Evolutionary conservation across 2,797 vertebrate genomes (phyloP), one percentile per base, ranked within the genome.

Genomic region (Chrosomus eos): DNA sequence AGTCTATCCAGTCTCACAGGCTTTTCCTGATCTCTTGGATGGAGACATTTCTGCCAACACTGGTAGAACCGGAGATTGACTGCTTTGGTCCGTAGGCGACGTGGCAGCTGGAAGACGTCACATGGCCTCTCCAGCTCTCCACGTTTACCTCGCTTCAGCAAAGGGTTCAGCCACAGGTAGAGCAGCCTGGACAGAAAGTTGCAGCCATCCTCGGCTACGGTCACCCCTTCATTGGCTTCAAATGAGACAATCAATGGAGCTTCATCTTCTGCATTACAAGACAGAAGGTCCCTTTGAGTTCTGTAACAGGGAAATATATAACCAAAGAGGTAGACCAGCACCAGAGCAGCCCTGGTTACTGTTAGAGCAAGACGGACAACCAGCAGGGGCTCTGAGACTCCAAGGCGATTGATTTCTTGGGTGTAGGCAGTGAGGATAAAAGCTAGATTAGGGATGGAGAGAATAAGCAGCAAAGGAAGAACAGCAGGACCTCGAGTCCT

Each of bases 121-220:
- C 91, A 89, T 0, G 97, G 94, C 28, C 90, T 91, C 60, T 90
- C 93, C 86, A 99, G 92, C 76, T 96, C 94, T 55, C 95, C 92
- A 7, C 86, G 90, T 79, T 93, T 94, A 9, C 98, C 98, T 9
- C 93, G 92, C 48, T 89, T 88, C 90, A 99, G 94, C 1, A 99
- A 93, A 13, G 96, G 96, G n/a, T 94, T 95, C 92, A 99, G 86
- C 98, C 98, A 99, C 64, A 95, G 82, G 87, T 97, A 99, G 84
- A 98, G 97, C 78, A 99, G 94, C 40, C 94, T 92, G 0, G 97
- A 99, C 7, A 96, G n/a, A 90, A 95, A 98, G 88, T 95, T 93
- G 80, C 96, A 97, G 8, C 96, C 96, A 38, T 99, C 98, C 90
- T 99, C 98, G 2, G 96, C 95, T 77, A 97, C 94, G 83, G 93